phyloP scores from a whole-genome alignment of 2,888 invertebrate genomes.

The Limnephilus rhombicus region DNA sequence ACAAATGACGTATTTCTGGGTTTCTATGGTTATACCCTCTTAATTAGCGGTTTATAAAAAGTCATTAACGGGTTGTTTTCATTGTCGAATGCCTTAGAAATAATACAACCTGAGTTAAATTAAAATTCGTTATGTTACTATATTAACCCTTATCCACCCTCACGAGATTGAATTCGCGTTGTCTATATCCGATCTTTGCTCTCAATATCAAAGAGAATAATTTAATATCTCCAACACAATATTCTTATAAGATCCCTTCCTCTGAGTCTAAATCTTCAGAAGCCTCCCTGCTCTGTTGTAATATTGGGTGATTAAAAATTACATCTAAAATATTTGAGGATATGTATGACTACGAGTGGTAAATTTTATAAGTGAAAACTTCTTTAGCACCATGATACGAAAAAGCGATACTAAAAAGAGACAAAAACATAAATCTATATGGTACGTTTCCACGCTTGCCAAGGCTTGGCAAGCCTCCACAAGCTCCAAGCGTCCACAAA shows the following conservation, averaged over 20 bases:
- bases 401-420: no score
- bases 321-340: neutral
- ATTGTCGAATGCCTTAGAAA: neutral
- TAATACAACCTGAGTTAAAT: neutral
- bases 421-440: no score
- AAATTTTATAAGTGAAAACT: no score
- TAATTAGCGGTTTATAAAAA: no score
- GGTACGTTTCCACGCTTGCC: no score
- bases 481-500: no score
- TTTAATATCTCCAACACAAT: neutral
- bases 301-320: neutral
- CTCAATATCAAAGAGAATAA: neutral
- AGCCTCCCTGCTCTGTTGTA: neutral
- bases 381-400: no score
- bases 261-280: neutral
- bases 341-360: neutral
- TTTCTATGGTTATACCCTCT: no score
- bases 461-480: no score
- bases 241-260: neutral
- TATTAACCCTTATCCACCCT: neutral
- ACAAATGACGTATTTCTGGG: no score
- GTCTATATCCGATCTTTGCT: neutral
- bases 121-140: neutral
- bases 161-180: neutral
- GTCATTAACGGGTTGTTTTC: no score